Evolutionary conservation across 2,113 vertebrate genomes (phyloP).

Genomic region (Oophaga pumilio): DNA sequence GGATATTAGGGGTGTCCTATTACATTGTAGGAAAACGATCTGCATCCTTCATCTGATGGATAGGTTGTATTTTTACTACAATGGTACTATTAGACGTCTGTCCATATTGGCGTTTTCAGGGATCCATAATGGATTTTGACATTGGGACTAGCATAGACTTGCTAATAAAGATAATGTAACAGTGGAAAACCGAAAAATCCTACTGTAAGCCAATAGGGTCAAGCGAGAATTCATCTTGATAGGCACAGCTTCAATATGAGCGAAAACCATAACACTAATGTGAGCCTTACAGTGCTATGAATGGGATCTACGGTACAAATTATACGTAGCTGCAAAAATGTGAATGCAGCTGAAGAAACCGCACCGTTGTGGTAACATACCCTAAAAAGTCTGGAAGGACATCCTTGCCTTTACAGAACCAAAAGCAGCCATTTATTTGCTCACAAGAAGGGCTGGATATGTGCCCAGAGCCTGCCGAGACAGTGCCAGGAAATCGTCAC

Average conservation of each 20-base stretch:
- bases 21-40: not conserved
- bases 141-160: too few species aligned
- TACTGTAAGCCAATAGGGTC: too few species aligned
- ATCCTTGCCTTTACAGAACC: not conserved
- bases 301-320: too few species aligned
- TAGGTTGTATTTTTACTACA: not conserved
- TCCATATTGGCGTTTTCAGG: too few species aligned
- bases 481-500: constrained; percentile 3
- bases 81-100: too few species aligned
- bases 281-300: not conserved
- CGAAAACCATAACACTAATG: not conserved
- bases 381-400: not conserved
- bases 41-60: not conserved
- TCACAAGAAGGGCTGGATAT: not conserved
- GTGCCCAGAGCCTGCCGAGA: not conserved
- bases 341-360: not conserved
- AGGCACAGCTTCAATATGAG: not conserved
- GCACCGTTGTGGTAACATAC: not conserved
- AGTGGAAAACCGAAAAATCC: too few species aligned
- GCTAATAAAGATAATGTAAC: too few species aligned
- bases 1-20: not conserved
- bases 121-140: too few species aligned
- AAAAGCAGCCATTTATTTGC: not conserved
- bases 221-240: not conserved
- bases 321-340: too few species aligned